A percentile compares a stretch with the other conserved stretches of the same genome.
Conservation (phyloP, 2,888 invertebrate genomes). For the Phortica okadai region DNA sequence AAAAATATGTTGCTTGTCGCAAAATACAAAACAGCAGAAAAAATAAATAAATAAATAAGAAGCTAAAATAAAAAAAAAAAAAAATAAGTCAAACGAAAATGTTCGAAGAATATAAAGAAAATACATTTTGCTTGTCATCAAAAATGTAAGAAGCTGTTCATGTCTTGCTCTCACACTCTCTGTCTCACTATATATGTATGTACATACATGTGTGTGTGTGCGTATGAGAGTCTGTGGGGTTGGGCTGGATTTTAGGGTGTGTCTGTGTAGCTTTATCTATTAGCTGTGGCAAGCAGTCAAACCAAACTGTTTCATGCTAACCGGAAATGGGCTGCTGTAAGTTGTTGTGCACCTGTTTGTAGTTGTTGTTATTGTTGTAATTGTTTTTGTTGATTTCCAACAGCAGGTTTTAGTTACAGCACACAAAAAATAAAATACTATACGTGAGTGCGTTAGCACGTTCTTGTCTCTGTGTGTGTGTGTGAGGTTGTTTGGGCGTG, state of each 20-base stretch:
- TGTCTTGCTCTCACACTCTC: background rate
- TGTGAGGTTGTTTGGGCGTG: conserved; percentile 15
- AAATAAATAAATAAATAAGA: background rate
- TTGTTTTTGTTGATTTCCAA: conserved; percentile 17
- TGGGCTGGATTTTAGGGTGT: too few species aligned
- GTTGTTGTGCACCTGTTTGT: conserved; percentile 35
- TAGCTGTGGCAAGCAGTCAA: conserved; percentile 20
- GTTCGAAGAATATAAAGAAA: conserved; percentile 1
- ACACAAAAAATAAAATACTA: background rate
- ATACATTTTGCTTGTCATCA: conserved; percentile 16
- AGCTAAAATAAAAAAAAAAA: background rate
- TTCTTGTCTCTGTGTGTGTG: background rate
- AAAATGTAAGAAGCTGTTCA: conserved; percentile 26
- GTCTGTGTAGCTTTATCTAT: background rate
- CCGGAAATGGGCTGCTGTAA: conserved; percentile 12
- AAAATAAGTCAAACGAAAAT: background rate
- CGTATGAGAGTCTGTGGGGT: background rate
- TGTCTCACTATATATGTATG: background rate
- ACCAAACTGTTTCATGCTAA: conserved; percentile 7
- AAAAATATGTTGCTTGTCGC: background rate
- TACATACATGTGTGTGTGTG: background rate
- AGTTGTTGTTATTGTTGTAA: conserved; percentile 39
- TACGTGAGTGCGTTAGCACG: background rate
- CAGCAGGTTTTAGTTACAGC: background rate
- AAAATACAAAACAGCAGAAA: background rate